Base-by-base conservation (phyloP, 2,113 vertebrate genomes). In the Poicephalus meyeri region DNA sequence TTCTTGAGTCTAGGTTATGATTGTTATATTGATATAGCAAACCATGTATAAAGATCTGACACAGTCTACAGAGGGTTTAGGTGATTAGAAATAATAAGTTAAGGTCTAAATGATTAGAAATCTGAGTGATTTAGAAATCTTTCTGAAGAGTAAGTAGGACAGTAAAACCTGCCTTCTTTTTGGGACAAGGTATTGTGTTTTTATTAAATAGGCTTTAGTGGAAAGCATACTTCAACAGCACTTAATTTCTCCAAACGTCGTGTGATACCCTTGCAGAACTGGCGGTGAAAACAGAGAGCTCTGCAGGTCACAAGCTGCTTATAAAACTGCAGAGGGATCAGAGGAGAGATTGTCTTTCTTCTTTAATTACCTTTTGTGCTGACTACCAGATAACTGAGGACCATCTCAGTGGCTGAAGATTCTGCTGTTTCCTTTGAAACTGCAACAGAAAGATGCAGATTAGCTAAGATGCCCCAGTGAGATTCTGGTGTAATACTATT, bases 381-480 rank as follows among this genome's bases (percentile, higher is more conserved):
- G 37, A 6, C 28, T 46, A 53, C 26, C 8, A 17, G 42, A 25
- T 6, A 68, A 42, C 5, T 39, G 55, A 91, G 9, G 33, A 78
- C 19, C 1, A 21, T 25, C 16, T 58, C 23, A 35, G 16, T 44
- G 37, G 10, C 35, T 64, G 29, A 82, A 50, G 31, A 24, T 11
- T 3, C 55, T 63, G 8, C 9, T 0, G 1, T 33, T 52, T 16
- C 33, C 29, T 72, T 72, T 6, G 0, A 11, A 10, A 33, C 10
- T 69, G 12, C 26, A 24, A 26, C 17, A 33, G 39, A 82, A 74
- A 69, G 28, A 23, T 49, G 35, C 1, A 12, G 33, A 7, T 13
- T 52, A 33, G 6, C n/a, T 50, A 47, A 41, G 17, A 55, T 58
- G 12, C 17, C 50, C 55, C 56, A 60, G 11, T 0, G 1, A 80